These are phyloP conservation scores for Dusona sp. DNA, from an alignment of 2,888 invertebrate species.

Conservation along the genomic window DNA sequence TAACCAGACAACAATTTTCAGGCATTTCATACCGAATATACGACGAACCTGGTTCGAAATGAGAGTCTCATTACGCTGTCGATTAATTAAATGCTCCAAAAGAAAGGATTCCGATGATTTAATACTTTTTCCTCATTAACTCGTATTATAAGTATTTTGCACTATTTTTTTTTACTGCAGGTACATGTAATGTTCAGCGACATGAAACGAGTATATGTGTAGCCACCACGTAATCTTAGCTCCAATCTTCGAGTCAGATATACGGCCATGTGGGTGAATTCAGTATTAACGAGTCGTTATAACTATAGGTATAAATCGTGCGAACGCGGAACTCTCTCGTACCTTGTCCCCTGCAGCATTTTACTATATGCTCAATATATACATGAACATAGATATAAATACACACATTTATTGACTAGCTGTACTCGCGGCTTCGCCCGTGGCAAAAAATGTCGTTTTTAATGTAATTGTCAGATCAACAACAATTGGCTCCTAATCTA, in stretches of 20 bases:
- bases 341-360: slow-evolving; percentile 37
- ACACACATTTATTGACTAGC: too few relatives aligned
- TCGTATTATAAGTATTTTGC: neutral
- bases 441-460: too few relatives aligned
- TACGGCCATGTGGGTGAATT: slow-evolving; percentile 47
- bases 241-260: slow-evolving; percentile 57
- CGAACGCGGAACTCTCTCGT: slow-evolving; percentile 63
- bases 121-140: slow-evolving; percentile 4
- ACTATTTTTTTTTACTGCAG: slow-evolving; percentile 8
- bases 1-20: neutral
- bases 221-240: slow-evolving; percentile 54
- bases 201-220: slow-evolving; percentile 33
- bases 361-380: slow-evolving; percentile 8
- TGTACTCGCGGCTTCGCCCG: too few relatives aligned
- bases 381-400: neutral
- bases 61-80: neutral
- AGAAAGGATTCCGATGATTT: neutral
- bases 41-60: neutral
- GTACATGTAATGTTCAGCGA: slow-evolving; percentile 18
- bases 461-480: too few relatives aligned
- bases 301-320: slow-evolving; percentile 31
- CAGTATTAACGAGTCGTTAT: slow-evolving; percentile 20
- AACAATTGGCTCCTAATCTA: too few relatives aligned
- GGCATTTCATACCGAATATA: neutral
- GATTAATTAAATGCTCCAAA: neutral